These are phyloP conservation scores for Bombus balteatus DNA, from an alignment of 1,140 invertebrate species.

Conservation along the genomic window DNA sequence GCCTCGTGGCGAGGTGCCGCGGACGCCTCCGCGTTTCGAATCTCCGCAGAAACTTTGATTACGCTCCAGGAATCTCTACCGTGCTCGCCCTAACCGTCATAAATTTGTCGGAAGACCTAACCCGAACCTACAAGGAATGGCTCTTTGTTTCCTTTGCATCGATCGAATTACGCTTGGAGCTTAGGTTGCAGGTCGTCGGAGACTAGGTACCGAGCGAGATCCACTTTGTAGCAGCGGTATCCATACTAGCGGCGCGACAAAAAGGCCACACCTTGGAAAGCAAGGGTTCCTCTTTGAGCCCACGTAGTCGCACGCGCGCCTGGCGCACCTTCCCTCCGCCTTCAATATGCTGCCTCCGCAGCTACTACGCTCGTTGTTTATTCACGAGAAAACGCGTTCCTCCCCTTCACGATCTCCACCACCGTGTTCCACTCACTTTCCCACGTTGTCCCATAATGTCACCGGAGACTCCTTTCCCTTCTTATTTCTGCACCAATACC, in stretches of 20 bases:
- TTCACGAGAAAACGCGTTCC: slow-evolving; percentile 64
- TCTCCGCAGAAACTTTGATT: slow-evolving; percentile 27
- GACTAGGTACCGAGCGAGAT: not conserved
- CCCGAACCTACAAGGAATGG: too few species aligned
- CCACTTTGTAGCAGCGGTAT: too few species aligned
- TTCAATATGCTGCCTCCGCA: slow-evolving; percentile 33
- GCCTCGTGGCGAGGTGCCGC: not conserved
- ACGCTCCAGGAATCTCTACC: not conserved
- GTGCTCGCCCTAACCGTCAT: not conserved
- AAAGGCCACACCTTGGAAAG: slow-evolving; percentile 16
- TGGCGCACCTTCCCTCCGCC: slow-evolving; percentile 2
- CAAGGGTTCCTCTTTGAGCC: slow-evolving; percentile 15
- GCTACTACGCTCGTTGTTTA: slow-evolving; percentile 64
- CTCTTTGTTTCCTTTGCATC: not conserved
- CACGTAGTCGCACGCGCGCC: not conserved
- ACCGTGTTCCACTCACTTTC: not conserved
- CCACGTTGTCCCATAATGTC: not conserved
- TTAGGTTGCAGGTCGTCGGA: not conserved
- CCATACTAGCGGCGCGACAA: not conserved
- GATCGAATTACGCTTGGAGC: not conserved
- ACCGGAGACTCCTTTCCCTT: not conserved
- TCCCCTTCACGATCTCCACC: slow-evolving; percentile 18
- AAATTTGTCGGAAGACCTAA: not conserved
- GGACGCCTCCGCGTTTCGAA: slow-evolving; percentile 19
- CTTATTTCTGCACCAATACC: slow-evolving; percentile 54